Conservation (phyloP, 2,888 invertebrate species). For the Drosophila borealis region DNA sequence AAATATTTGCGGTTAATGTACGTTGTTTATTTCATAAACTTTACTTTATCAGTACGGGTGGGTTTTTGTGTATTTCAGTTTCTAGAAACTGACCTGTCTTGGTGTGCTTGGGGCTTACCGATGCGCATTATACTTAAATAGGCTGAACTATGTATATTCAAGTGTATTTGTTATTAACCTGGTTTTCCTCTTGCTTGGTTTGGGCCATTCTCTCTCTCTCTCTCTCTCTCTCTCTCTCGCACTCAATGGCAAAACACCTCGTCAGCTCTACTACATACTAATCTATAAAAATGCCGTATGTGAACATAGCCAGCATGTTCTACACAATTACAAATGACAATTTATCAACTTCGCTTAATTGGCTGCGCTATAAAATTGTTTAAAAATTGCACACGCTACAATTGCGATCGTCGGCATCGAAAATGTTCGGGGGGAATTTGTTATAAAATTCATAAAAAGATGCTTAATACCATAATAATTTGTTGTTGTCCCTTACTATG, state of each 20-base stretch:
- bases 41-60: constrained; percentile 79
- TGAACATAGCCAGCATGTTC: constrained; percentile 70
- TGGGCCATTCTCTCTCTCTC: constrained; percentile 4
- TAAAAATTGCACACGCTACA: constrained; percentile 65
- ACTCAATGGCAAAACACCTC: constrained; percentile 25
- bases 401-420: constrained; percentile 26
- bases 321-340: constrained; percentile 56
- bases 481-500: not conserved
- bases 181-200: constrained; percentile 66
- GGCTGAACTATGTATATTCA: constrained; percentile 24
- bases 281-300: constrained; percentile 67
- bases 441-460: constrained; percentile 48
- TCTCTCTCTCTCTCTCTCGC: not conserved
- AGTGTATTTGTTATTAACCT: constrained; percentile 55
- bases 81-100: constrained; percentile 44
- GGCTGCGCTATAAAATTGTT: constrained; percentile 70
- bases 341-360: constrained; percentile 39
- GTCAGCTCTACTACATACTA: constrained; percentile 19
- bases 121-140: constrained; percentile 24
- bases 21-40: constrained; percentile 52
- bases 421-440: constrained; percentile 21
- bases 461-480: constrained; percentile 5
- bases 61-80: constrained; percentile 56
- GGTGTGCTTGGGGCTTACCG: constrained; percentile 40
- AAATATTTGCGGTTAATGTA: constrained; percentile 38